These are phyloP conservation scores for Andricus quercusramuli DNA, from an alignment of 2,888 invertebrate species.

Conservation along the genomic window DNA sequence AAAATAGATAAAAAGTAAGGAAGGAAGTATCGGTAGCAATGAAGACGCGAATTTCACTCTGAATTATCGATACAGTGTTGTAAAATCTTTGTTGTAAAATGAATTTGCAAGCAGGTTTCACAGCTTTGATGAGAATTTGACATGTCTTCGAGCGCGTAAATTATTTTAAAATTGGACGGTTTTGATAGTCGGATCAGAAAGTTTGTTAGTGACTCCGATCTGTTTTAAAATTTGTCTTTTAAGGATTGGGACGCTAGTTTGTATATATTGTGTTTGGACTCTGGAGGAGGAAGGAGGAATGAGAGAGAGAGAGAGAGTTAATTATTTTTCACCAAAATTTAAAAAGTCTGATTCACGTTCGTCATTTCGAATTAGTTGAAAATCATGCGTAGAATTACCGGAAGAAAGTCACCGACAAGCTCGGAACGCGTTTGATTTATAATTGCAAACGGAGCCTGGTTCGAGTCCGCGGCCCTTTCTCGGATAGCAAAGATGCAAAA, in stretches of 20 bases:
- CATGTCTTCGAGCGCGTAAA: slow-evolving; percentile 23
- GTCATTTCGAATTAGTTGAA: slow-evolving; percentile 27
- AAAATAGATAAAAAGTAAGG: slow-evolving; percentile 1
- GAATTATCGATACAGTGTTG: slow-evolving; percentile 20
- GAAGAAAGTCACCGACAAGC: slow-evolving; percentile 27
- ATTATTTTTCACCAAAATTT: background rate
- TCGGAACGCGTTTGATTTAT: slow-evolving; percentile 30
- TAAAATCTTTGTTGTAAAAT: slow-evolving; percentile 20
- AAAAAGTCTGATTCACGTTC: slow-evolving; percentile 35
- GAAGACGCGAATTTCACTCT: slow-evolving; percentile 24
- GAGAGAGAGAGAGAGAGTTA: background rate
- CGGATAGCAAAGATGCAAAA: slow-evolving; percentile 43
- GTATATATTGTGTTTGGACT: slow-evolving; percentile 20
- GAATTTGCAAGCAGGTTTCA: slow-evolving; percentile 26
- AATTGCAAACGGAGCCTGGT: slow-evolving; percentile 29
- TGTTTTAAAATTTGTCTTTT: background rate
- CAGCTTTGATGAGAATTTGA: slow-evolving; percentile 28
- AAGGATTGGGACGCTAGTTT: slow-evolving; percentile 15
- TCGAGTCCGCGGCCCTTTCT: slow-evolving; percentile 39
- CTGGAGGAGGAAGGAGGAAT: background rate
- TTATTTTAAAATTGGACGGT: background rate
- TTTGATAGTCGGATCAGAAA: slow-evolving; percentile 9
- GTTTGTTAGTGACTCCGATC: background rate
- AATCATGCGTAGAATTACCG: slow-evolving; percentile 6
- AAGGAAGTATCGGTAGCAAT: slow-evolving; percentile 40